Base-by-base conservation (phyloP, 1,140 invertebrate genomes). In the Drosophila ironensis region DNA sequence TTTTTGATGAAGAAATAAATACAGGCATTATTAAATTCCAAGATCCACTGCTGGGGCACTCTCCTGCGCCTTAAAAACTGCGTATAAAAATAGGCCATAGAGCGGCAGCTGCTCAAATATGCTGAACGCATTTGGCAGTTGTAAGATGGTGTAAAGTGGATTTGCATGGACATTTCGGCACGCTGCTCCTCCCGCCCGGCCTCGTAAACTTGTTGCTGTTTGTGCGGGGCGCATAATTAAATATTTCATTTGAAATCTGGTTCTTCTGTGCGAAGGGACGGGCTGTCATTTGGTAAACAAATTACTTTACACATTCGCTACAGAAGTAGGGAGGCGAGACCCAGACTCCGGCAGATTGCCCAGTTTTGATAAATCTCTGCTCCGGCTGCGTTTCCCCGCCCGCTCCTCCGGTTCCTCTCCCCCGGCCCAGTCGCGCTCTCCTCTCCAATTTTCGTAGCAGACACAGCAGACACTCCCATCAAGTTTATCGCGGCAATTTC, bases 401-500 rank as follows among this genome's bases (percentile, higher is more conserved):
- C 7, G 3, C n/a, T 7, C 14, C 14, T 37, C 14, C 11, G n/a
- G 30, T 37, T 28, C 20, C 28, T 24, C 12, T 16, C 19, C 51
- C 33, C 11, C 22, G 17, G 6, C 20, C 8, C 9, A 4, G 30
- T n/a, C 59, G 25, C 25, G 8, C 19, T 22, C 16, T 30, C 24
- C 52, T 25, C 41, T 40, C 19, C 19, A 28, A 60, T 30, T 46
- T 41, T 52, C 16, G 33, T 25, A 63, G 57, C 57, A 63, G 44
- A 48, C 30, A 17, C 22, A 63, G 35, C 33, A 87, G 82, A 87
- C 81, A 87, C 82, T 82, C 75, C 76, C 77, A 78, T 87, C 82
- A 87, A 71, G 69, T 53, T 81, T 87, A 87, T 87, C 82, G 70
- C 54, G 70, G 73, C 67, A 86, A 78, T 86, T 84, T 78, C 66